Percentiles rank a stretch among this genome's conserved stretches.
phyloP scores from a whole-genome alignment of 1,140 invertebrate species.

The Zaprionus capensis region DNA sequence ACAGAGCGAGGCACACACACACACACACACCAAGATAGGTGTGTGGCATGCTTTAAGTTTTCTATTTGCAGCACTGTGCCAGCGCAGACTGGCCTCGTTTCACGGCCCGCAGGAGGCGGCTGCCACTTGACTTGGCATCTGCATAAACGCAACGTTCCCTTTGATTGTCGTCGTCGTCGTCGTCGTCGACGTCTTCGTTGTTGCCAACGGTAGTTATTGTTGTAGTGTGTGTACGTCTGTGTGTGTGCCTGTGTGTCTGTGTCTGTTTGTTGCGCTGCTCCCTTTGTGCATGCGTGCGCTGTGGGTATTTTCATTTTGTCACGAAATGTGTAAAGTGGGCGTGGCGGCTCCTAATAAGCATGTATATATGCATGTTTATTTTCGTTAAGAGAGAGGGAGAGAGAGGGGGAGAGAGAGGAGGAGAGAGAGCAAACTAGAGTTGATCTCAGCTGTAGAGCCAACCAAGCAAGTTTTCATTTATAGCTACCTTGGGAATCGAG shows the following conservation, averaged over 20 bases:
- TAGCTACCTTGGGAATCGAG: background rate
- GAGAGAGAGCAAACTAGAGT: background rate
- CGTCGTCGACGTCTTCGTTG: background rate
- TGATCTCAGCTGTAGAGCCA: background rate
- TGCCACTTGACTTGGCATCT: conserved; percentile 76
- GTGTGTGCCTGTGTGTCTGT: background rate
- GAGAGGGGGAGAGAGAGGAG: background rate
- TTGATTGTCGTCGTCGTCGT: conserved; percentile 24
- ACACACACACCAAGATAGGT: conserved; percentile 24
- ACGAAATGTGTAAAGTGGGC: conserved; percentile 10
- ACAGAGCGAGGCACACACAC: conserved; percentile 41
- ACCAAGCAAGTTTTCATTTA: background rate
- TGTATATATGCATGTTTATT: conserved; percentile 12
- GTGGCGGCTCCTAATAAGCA: conserved; percentile 6
- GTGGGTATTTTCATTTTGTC: conserved; percentile 10
- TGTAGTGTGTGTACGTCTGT: background rate
- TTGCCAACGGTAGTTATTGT: conserved; percentile 6
- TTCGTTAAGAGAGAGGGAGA: background rate
- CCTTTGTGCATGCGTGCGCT: conserved; percentile 1
- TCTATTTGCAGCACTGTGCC: conserved; percentile 46
- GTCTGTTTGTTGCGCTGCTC: background rate
- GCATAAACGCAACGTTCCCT: conserved; percentile 69
- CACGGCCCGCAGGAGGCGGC: conserved; percentile 46
- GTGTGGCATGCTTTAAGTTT: conserved; percentile 72
- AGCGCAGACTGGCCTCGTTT: conserved; percentile 65